These are phyloP conservation scores for Sycophila texana DNA, from an alignment of 2,888 invertebrate species.

Conservation along the genomic window DNA sequence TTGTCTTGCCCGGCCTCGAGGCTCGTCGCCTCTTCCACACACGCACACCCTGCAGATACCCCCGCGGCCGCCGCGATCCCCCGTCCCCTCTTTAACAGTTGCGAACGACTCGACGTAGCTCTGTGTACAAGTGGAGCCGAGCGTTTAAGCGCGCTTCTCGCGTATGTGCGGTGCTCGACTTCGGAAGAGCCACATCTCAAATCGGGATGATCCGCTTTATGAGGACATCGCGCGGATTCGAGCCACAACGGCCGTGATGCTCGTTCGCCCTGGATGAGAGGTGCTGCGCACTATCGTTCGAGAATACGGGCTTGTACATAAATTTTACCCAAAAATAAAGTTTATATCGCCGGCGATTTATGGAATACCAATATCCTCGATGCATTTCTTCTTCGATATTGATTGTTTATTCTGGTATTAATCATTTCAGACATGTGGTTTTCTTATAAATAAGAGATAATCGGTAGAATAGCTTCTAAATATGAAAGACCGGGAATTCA, in stretches of 20 bases:
- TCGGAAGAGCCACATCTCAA: conserved; percentile 43
- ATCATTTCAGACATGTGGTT: too few species aligned
- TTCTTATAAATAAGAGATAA: too few species aligned
- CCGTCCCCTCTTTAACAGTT: not conserved
- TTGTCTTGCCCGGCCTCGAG: conserved; percentile 15
- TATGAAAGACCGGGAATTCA: too few species aligned
- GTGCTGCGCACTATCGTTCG: not conserved
- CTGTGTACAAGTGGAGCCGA: not conserved
- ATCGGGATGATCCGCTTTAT: conserved; percentile 49
- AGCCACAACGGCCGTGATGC: not conserved
- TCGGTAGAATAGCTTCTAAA: too few species aligned
- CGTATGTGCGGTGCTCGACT: conserved; percentile 23
- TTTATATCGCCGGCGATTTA: too few species aligned
- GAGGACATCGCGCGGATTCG: conserved; percentile 7
- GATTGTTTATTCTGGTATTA: too few species aligned
- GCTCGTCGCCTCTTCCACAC: not conserved
- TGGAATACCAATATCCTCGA: too few species aligned
- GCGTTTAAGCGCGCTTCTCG: conserved; percentile 31
- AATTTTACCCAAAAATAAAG: too few species aligned
- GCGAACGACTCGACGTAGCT: not conserved
- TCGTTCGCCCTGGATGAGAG: not conserved
- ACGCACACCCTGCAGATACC: too few species aligned
- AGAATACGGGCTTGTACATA: too few species aligned
- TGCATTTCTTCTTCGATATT: too few species aligned
- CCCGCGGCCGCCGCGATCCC: not conserved